phyloP scores from a whole-genome alignment of 2,888 invertebrate species.

The Rhaphigaster nebulosa region DNA sequence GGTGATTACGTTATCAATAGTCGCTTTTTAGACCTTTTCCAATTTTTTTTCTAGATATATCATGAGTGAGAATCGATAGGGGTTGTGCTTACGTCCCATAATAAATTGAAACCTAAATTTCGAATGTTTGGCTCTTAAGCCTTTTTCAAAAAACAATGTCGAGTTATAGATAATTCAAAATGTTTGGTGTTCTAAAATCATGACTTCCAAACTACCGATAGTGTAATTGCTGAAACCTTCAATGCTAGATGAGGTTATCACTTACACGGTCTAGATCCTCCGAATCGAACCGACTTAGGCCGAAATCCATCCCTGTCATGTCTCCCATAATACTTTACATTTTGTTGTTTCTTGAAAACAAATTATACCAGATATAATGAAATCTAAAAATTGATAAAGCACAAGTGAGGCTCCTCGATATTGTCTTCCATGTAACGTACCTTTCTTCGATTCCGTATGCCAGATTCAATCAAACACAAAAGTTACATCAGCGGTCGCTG shows the following conservation, averaged over 20 bases:
- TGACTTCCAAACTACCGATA: not conserved
- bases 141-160: too few relatives aligned
- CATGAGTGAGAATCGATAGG: too few relatives aligned
- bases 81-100: too few relatives aligned
- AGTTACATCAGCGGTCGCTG: not conserved
- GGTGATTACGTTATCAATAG: too few relatives aligned
- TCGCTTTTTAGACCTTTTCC: too few relatives aligned
- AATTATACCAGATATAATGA: not conserved
- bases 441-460: not conserved
- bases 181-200: too few relatives aligned
- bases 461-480: not conserved
- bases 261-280: constrained; percentile 14
- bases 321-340: not conserved
- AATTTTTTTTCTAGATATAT: too few relatives aligned
- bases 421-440: not conserved
- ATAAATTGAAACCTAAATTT: too few relatives aligned
- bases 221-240: not conserved
- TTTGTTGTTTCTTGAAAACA: not conserved
- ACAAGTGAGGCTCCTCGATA: not conserved
- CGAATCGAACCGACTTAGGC: not conserved
- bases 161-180: too few relatives aligned
- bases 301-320: not conserved
- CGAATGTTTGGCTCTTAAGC: too few relatives aligned
- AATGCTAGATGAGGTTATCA: not conserved
- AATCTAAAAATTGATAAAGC: not conserved